These are phyloP conservation scores for Buathra laborator DNA, from an alignment of 2,888 invertebrate genomes.

Conservation along the genomic window DNA sequence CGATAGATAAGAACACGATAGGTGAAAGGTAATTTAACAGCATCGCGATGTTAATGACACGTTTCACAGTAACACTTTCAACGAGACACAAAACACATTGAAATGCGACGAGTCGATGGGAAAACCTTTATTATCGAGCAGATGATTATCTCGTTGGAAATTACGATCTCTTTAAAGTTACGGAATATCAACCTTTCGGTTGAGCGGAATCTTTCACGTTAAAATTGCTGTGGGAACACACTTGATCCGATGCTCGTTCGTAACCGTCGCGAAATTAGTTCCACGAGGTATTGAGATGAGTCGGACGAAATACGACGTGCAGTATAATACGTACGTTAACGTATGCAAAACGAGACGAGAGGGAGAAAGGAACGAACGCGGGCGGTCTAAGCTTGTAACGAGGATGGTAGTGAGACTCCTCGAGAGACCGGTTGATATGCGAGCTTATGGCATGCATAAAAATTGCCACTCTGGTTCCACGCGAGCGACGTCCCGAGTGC, in stretches of 20 bases:
- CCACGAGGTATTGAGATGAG: constrained; percentile 46
- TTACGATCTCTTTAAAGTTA: constrained; percentile 20
- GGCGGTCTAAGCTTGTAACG: constrained; percentile 39
- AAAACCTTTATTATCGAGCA: too few species aligned
- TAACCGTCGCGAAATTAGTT: constrained; percentile 58
- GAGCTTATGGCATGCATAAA: constrained; percentile 59
- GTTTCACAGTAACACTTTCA: too few species aligned
- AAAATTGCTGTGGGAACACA: constrained; percentile 32
- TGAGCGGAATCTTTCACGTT: background rate
- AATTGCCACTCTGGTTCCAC: constrained; percentile 56
- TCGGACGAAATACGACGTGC: constrained; percentile 27
- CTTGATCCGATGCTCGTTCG: constrained; percentile 6
- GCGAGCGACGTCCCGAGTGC: constrained; percentile 35
- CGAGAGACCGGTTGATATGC: constrained; percentile 44
- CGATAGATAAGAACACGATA: too few species aligned
- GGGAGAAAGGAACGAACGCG: background rate
- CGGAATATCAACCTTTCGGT: background rate
- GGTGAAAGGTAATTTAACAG: too few species aligned
- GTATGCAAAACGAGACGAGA: constrained; percentile 49
- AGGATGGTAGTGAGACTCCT: constrained; percentile 36
- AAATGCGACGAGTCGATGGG: too few species aligned
- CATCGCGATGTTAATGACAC: too few species aligned
- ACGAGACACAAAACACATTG: too few species aligned
- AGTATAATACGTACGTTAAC: constrained; percentile 44
- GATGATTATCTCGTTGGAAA: background rate